Conservation (phyloP, 1,140 invertebrate genomes). For the Euglossa dilemma region DNA sequence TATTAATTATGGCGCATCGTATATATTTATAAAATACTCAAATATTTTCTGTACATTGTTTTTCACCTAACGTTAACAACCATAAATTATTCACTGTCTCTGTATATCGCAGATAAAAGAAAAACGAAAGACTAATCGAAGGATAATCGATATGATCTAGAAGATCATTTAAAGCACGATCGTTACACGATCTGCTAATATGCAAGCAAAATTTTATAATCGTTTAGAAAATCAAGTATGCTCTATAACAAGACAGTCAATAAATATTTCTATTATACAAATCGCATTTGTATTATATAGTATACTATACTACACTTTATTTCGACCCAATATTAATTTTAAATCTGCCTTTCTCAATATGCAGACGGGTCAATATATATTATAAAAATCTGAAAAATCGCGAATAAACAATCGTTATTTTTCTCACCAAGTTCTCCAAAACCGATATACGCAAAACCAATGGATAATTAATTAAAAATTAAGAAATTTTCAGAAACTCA, state of each 20-base stretch:
- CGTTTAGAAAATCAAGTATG: neutral
- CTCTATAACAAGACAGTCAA: neutral
- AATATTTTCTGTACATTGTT: neutral
- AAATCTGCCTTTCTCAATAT: neutral
- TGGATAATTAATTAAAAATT: neutral
- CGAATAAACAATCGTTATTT: no score
- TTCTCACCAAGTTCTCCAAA: no score
- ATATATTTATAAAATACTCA: conserved; percentile 6
- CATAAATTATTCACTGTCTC: neutral
- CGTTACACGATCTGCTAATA: neutral
- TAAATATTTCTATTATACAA: conserved; percentile 4
- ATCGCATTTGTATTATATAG: neutral
- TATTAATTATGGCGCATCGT: neutral
- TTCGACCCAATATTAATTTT: neutral
- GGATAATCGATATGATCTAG: no score
- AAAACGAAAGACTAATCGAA: no score
- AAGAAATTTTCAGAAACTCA: neutral
- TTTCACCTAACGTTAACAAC: no score
- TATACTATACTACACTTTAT: neutral
- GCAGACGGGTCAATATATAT: no score
- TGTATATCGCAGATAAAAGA: no score
- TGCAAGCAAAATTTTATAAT: neutral
- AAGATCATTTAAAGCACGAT: neutral
- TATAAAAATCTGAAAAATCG: no score
- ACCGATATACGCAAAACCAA: no score